These are phyloP conservation scores for Oasisia sp. DNA, from an alignment of 2,888 invertebrate species.

Conservation along the genomic window DNA sequence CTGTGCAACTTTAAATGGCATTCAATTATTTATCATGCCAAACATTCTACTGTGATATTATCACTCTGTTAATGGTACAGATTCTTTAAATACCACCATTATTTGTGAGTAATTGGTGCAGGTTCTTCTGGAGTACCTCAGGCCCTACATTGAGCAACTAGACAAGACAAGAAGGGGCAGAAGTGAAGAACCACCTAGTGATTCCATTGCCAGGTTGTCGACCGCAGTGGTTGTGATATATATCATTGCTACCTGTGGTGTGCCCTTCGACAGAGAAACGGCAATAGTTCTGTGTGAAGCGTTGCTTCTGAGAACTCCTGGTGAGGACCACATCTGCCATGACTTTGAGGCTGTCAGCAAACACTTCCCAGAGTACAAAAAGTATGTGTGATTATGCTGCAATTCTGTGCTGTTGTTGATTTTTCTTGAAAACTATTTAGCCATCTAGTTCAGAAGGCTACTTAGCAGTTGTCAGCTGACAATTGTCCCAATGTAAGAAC, in stretches of 20 bases:
- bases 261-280: neutral
- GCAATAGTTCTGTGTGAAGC: neutral
- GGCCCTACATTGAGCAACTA: neutral
- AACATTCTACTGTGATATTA: neutral
- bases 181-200: neutral
- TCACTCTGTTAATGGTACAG: neutral
- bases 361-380: neutral
- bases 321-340: neutral
- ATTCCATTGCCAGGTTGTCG: neutral
- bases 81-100: neutral
- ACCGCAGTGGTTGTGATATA: neutral
- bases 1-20: too few relatives aligned
- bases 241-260: neutral
- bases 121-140: neutral
- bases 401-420: too few relatives aligned
- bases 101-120: neutral
- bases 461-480: too few relatives aligned
- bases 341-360: neutral
- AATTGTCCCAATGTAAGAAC: too few relatives aligned
- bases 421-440: too few relatives aligned
- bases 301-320: neutral
- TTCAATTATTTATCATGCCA: neutral
- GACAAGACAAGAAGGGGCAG: neutral
- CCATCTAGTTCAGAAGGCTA: too few relatives aligned
- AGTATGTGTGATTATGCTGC: neutral